Evolutionary conservation across 2,113 vertebrate genomes (phyloP), one percentile per base, ranked within the genome.

Genomic region (Globicephala melas): DNA sequence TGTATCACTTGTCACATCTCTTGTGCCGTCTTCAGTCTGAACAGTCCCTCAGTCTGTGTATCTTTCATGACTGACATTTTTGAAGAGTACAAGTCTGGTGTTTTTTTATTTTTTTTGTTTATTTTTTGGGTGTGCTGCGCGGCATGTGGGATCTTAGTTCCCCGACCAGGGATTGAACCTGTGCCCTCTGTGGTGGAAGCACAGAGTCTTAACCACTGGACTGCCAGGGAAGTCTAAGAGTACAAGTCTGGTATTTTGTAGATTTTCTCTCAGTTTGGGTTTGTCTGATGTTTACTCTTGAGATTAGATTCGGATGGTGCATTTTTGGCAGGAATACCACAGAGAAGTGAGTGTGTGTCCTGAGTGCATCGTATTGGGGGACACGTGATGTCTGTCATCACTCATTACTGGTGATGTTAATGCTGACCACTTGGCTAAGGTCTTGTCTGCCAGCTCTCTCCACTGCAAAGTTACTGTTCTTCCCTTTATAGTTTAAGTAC

Each of bases 381-480:
- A n/a, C 55, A 12, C 0, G 0, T 4, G 25, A 28, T 0, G 1
- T 79, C 25, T 21, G 0, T 18, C 68, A 28, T 17, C 41, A 41
- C 18, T 31, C 28, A 0, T 74, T 10, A 3, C 71, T 53, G 23
- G 0, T 25, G 12, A 25, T 8, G 8, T 5, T 63, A 15, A n/a
- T 44, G 31, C 36, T 12, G 50, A 62, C 68, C 36, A 5, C 44
- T 81, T 65, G 71, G 21, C 60, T 9, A 5, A 74, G 47, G 38
- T 60, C 6, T 41, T 80, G 8, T 68, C 63, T 76, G 50, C 55
- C 14, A 3, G 47, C 36, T 62, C 58, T 80, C 15, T 53, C 20
- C 44, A 2, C 65, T 23, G 13, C 23, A 0, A 25, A 50, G 53
- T 82, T 85, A 10, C 23, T 50, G 1, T 53, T 60, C 85, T 55